Evolutionary conservation across 2,888 invertebrate species (phyloP), one percentile per base, ranked within the genome.

Genomic region (Euproctis similis): DNA sequence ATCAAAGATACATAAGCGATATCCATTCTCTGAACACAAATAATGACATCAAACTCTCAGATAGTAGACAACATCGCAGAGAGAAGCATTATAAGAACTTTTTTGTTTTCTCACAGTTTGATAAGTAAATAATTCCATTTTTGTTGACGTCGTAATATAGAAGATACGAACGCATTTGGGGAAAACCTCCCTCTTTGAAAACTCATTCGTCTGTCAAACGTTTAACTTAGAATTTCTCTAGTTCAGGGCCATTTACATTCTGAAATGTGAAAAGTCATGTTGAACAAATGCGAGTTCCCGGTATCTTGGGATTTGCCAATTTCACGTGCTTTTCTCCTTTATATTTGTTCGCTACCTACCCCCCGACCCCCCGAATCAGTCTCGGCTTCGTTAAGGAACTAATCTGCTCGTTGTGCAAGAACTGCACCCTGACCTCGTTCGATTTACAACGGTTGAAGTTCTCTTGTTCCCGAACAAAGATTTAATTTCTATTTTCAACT

Each of bases 321-420:
- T 53, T 51, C 46, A 47, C 35, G 43, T 51, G 38, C 42, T 50
- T 51, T 36, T 33, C 29, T 21, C 48, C 38, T 46, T 51, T n/a
- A n/a, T n/a, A n/a, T n/a, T n/a, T n/a, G n/a, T n/a, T n/a, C n/a
- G 45, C 53, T 44, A 40, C 51, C 30, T 33, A 23, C 13, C 33
- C 42, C 40, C 35, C 51, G 22, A 30, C 40, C 41, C 38, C 28
- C 33, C 36, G 44, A 42, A 42, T 47, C 45, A 36, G 43, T 32
- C 33, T 35, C 35, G 49, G 54, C 42, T 69, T 71, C 68, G 65
- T 69, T 70, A 67, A 57, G 53, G 56, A 61, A 59, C 61, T 66
- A 71, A 72, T 70, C 65, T 63, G 62, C 59, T 63, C 62, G 63
- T 68, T 70, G 66, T 69, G 64, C 59, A 56, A 41, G 38, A 46